These are phyloP conservation scores for Narcine bancroftii DNA, from an alignment of 2,113 vertebrate genomes.

Conservation along the genomic window DNA sequence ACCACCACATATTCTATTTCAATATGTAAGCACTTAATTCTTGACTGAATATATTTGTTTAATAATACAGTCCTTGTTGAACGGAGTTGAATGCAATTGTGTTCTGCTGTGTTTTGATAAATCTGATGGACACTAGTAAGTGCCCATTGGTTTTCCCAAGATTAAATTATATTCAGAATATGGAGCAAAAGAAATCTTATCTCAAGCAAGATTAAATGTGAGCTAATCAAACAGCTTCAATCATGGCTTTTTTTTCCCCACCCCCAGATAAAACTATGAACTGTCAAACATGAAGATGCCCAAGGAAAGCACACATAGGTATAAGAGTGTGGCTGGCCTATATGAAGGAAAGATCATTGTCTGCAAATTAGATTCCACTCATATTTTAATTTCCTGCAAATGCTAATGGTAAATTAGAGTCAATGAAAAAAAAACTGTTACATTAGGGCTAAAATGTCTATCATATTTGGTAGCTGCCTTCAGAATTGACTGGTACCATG, in stretches of 20 bases:
- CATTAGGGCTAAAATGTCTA: too few relatives aligned
- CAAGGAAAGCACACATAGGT: not conserved
- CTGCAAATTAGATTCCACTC: too few relatives aligned
- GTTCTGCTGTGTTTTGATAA: not conserved
- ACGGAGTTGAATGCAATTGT: not conserved
- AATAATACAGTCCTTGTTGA: not conserved
- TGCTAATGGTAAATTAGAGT: too few relatives aligned
- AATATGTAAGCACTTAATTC: not conserved
- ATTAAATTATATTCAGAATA: not conserved
- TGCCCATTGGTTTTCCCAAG: not conserved
- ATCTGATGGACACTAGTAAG: not conserved
- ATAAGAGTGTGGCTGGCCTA: not conserved
- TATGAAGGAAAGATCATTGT: not conserved
- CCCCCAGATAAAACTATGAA: slow-evolving; percentile 1
- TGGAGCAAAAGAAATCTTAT: not conserved
- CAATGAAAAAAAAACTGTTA: too few relatives aligned
- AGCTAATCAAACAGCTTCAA: not conserved
- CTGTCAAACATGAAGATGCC: not conserved
- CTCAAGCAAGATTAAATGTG: not conserved
- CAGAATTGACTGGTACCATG: too few relatives aligned
- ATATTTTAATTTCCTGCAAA: too few relatives aligned
- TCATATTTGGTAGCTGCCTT: too few relatives aligned
- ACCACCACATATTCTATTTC: not conserved
- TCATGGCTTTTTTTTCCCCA: not conserved
- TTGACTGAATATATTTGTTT: not conserved